phyloP scores from a whole-genome alignment of 2,113 vertebrate species.

The Chamaea fasciata region DNA sequence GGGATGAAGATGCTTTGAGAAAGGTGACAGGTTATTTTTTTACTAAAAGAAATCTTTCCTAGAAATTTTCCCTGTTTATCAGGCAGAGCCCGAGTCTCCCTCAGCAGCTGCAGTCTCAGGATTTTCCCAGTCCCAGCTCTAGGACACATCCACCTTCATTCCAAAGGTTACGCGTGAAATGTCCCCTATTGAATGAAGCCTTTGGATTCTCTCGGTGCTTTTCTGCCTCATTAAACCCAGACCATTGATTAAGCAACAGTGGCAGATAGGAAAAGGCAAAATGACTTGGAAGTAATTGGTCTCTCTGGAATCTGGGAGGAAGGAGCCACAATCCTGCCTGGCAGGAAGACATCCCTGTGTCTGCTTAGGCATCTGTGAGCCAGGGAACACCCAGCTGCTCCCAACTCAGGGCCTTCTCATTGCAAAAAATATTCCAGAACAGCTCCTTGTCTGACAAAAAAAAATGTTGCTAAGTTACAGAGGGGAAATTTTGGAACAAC shows the following conservation, averaged over 20 bases:
- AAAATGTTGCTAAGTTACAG: conserved; percentile 14
- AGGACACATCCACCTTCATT: neutral
- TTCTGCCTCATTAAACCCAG: conserved; percentile 1
- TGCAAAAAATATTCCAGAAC: neutral
- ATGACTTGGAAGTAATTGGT: conserved; percentile 7
- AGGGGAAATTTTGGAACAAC: neutral
- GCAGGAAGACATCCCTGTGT: neutral
- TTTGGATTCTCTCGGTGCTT: neutral
- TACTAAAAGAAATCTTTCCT: neutral
- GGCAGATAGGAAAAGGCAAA: neutral
- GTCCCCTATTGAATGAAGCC: neutral
- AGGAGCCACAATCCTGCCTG: neutral
- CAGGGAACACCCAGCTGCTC: neutral
- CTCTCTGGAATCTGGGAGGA: neutral
- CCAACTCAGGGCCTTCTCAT: neutral
- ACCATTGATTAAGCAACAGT: neutral
- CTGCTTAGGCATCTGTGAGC: neutral
- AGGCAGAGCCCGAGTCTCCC: neutral
- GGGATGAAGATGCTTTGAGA: neutral
- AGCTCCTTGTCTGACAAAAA: neutral
- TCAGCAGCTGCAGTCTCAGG: neutral
- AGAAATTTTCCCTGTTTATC: neutral
- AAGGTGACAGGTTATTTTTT: neutral
- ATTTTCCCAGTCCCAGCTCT: neutral
- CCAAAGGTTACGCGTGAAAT: neutral